These are phyloP conservation scores for Myiotriccus ornatus DNA, from an alignment of 2,797 vertebrate genomes.

Conservation along the genomic window DNA sequence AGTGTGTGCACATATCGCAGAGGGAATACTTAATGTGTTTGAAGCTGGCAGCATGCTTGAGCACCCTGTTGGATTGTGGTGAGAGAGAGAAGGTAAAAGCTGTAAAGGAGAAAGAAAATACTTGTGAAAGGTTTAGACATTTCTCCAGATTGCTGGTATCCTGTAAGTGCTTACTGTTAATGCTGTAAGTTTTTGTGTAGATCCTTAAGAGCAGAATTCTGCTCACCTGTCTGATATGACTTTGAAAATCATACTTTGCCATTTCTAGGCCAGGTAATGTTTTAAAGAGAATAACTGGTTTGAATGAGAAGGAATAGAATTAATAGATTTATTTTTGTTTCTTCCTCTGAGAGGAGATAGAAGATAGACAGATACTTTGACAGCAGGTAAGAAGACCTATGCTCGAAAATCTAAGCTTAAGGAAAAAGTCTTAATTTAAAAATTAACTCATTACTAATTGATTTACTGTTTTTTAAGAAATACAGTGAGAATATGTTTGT, in stretches of 20 bases:
- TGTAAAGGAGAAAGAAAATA: constrained; percentile 32
- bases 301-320: background rate
- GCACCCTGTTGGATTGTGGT: constrained; percentile 1
- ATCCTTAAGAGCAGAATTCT: background rate
- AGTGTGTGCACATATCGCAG: background rate
- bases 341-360: background rate
- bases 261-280: background rate
- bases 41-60: constrained; percentile 29
- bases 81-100: constrained; percentile 7
- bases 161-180: background rate
- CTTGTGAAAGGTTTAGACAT: constrained; percentile 33
- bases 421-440: background rate
- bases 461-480: background rate
- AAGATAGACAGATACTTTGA: background rate
- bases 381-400: background rate
- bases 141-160: background rate
- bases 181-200: background rate
- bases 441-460: background rate
- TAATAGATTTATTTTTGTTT: background rate
- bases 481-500: background rate
- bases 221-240: background rate
- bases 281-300: background rate
- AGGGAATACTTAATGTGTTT: constrained; percentile 21
- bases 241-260: constrained; percentile 3
- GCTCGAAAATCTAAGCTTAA: background rate